Evolutionary conservation across 2,797 vertebrate genomes (phyloP), one percentile per base, ranked within the genome.

Genomic region (Squalus acanthias): DNA sequence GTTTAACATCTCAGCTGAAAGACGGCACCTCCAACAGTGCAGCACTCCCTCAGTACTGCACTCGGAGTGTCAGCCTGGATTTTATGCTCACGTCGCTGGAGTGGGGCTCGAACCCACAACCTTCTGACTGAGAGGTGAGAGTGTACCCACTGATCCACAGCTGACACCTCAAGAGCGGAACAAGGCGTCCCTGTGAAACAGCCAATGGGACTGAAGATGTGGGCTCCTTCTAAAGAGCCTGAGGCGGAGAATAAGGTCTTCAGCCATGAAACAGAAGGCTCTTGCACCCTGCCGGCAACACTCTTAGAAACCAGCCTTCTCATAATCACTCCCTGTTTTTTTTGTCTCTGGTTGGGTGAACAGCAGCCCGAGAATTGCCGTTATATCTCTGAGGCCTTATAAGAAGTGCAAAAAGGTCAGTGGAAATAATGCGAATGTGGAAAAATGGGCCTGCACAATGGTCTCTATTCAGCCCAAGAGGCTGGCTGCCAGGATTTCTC

Each of bases 371-470:
- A 92, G 89, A n/a, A 57, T 33, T n/a, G 89, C 89, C 60, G 65
- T 92, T 65, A 29, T 65, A 65, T 92, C 57, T 65, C 89, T 6
- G 57, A 17, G 57, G 29, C 89, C 89, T 65, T 92, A 3, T 92
- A n/a, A 92, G 26, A 92, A 92, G 89, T 92, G 89, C 89, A 92
- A 65, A 76, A 92, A 92, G 89, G 89, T 92, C 89, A 92, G 57
- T 92, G 57, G 57, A 65, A 92, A 92, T 92, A 92, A 92, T 92
- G 89, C 33, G 57, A 65, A 60, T 20, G 60, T 15, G 60, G 89
- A 92, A 65, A 65, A 92, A n/a, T n/a, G 60, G 89, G 33, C 60
- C 9, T 65, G 89, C 60, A 92, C 89, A 92, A 92, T 92, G 89
- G 60, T 65, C 24, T 92, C 89, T 92, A 85, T 92, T 92, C 57